Conservation (phyloP, 2,888 invertebrate genomes). For the Ptycholaimellus sp. region DNA sequence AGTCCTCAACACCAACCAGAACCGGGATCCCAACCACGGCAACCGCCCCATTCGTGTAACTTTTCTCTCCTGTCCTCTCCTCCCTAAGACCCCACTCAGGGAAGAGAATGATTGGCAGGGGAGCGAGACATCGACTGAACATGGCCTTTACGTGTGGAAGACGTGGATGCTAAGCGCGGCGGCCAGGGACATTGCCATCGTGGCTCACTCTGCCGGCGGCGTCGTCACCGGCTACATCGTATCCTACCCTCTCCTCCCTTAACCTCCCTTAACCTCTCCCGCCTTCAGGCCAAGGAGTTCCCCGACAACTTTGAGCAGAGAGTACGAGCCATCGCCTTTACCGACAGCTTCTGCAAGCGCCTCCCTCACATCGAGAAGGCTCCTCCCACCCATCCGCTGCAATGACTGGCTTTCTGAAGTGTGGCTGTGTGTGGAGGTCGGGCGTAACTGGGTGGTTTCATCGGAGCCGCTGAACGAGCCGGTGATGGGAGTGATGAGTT, state of each 20-base stretch:
- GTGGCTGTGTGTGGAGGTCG: too few species aligned
- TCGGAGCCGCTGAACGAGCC: constrained; percentile 21
- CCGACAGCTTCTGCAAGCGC: constrained; percentile 41
- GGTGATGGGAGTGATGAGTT: constrained; percentile 8
- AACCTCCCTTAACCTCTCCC: too few species aligned
- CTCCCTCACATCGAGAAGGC: too few species aligned
- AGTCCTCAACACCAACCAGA: constrained; percentile 49
- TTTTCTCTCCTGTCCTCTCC: neutral
- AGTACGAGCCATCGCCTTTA: constrained; percentile 50
- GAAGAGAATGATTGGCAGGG: too few species aligned
- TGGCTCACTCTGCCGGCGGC: constrained; percentile 58
- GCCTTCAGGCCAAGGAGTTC: neutral
- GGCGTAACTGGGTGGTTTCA: constrained; percentile 23
- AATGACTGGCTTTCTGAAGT: too few species aligned
- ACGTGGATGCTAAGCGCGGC: constrained; percentile 37
- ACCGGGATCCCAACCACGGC: constrained; percentile 27
- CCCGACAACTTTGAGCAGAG: constrained; percentile 1
- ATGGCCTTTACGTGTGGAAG: constrained; percentile 44
- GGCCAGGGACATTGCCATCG: constrained; percentile 42
- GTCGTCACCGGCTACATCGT: constrained; percentile 41
- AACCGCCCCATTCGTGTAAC: neutral
- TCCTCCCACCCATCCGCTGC: too few species aligned
- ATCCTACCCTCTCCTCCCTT: too few species aligned
- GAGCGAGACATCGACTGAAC: constrained; percentile 38
- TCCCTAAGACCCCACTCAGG: too few species aligned